Conservation (phyloP, 2,113 vertebrate genomes). For the Etheostoma spectabile region DNA sequence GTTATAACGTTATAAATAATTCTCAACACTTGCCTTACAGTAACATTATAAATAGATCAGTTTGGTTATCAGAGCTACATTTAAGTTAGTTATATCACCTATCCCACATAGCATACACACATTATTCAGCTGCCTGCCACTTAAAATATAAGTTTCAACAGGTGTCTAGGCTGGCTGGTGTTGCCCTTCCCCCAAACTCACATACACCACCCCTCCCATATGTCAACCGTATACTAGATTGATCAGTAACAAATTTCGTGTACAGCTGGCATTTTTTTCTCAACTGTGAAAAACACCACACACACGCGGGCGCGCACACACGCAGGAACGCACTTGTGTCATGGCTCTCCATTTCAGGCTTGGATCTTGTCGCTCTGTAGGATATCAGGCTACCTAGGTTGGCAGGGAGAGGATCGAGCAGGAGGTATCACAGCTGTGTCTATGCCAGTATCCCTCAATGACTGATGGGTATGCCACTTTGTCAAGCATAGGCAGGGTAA, state of each 20-base stretch:
- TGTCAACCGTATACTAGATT: constrained; percentile 62
- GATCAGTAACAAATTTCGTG: constrained; percentile 68
- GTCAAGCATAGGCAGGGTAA: constrained; percentile 21
- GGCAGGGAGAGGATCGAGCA: constrained; percentile 34
- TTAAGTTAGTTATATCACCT: background rate
- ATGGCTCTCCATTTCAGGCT: constrained; percentile 68
- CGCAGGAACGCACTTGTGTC: constrained; percentile 17
- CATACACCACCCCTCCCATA: constrained; percentile 38
- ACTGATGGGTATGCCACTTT: constrained; percentile 27
- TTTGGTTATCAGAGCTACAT: background rate
- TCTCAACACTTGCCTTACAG: background rate
- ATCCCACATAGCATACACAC: background rate
- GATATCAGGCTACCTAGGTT: constrained; percentile 59
- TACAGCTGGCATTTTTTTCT: constrained; percentile 55
- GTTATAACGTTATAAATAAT: background rate
- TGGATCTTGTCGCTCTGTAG: constrained; percentile 42
- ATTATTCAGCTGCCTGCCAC: constrained; percentile 52
- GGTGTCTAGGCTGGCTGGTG: constrained; percentile 70
- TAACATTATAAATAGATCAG: background rate
- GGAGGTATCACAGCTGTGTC: constrained; percentile 47
- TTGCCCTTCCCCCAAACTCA: constrained; percentile 64
- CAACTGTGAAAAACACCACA: constrained; percentile 19
- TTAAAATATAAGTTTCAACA: constrained; percentile 76
- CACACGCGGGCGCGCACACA: background rate
- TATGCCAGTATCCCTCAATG: constrained; percentile 19